Evolutionary conservation across 2,113 vertebrate species (phyloP), one percentile per base, ranked within the genome.

Genomic region (Oncorhynchus clarkii): DNA sequence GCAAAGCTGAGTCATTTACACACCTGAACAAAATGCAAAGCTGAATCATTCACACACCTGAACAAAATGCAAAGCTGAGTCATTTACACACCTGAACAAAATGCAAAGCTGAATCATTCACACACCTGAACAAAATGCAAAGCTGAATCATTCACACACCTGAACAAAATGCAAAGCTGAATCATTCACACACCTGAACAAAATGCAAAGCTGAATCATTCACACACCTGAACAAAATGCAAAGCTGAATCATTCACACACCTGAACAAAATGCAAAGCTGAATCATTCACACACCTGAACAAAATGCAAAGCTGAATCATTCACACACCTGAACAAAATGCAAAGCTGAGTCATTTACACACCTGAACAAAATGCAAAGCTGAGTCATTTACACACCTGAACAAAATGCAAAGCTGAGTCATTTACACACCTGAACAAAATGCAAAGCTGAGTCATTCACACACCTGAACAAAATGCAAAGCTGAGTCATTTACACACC

Each of bases 181-280:
- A 9, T 24, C 22, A 45, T 45, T 45, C 11, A 45, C 39, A 0
- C 39, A 45, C 39, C 39, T 34, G 31, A 34, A 34, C 5, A 22
- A 60, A 48, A 29, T 18, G 67, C 88, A 90, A 67, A 13, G 8
- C 39, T 45, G 2, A 45, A 9, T 45, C 2, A 45, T 45, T 45
- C 11, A 45, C 9, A 11, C 39, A 45, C 39, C 39, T 45, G 39
- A 9, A 45, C 2, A 22, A 60, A 48, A 29, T 18, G 67, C 31
- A 31, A 67, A 13, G 8, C 39, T 39, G 2, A 39, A 2, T 39
- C 1, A 39, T 39, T 39, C 9, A 39, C 39, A 9, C 8, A 39
- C 39, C 39, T 9, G 34, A 8, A 39, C 7, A 78, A 57, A 79
- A 8, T 18, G 62, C 88, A 90, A 67, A 13, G 39, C 39, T 45